Percentiles rank a stretch among this genome's conserved stretches.
Evolutionary conservation across 2,888 invertebrate genomes (phyloP).

Genomic region (Drosophila formosana): DNA sequence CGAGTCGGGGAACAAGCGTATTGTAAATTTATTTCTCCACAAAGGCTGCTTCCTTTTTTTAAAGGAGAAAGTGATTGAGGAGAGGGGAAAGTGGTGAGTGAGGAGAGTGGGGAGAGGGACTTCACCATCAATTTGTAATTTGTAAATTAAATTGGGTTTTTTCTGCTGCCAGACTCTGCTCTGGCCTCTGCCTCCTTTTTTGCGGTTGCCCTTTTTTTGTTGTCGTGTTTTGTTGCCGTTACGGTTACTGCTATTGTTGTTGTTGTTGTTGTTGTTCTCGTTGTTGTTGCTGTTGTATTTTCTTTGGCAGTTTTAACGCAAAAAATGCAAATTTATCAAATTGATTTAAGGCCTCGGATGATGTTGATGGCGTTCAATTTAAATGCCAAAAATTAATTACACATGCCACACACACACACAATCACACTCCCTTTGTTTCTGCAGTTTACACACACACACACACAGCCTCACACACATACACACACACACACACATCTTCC

Average conservation of each 20-base stretch:
- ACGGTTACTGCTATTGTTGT: constrained; percentile 4
- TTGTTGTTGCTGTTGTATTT: constrained; percentile 12
- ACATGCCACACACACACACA: constrained; percentile 47
- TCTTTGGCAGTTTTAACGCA: constrained; percentile 7
- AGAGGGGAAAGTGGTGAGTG: not conserved
- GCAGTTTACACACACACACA: constrained; percentile 15
- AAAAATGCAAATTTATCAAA: constrained; percentile 73
- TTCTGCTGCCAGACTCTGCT: constrained; percentile 37
- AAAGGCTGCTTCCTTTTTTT: constrained; percentile 12
- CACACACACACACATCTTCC: constrained; percentile 5
- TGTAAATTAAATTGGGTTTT: constrained; percentile 73
- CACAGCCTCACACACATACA: constrained; percentile 5
- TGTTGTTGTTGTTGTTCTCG: constrained; percentile 13
- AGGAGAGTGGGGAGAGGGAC: constrained; percentile 4
- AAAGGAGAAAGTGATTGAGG: not conserved
- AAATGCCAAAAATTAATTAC: constrained; percentile 75
- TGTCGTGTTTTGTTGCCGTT: not conserved
- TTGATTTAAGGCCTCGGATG: constrained; percentile 66
- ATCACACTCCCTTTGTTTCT: constrained; percentile 24
- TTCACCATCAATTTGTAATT: constrained; percentile 72
- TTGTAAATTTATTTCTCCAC: constrained; percentile 25
- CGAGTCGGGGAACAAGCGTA: constrained; percentile 3
- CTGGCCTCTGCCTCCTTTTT: constrained; percentile 27
- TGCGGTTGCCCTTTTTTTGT: constrained; percentile 23
- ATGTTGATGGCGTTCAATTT: constrained; percentile 67